These are phyloP conservation scores for Trachemys scripta DNA, from an alignment of 2,113 vertebrate species.

Conservation along the genomic window DNA sequence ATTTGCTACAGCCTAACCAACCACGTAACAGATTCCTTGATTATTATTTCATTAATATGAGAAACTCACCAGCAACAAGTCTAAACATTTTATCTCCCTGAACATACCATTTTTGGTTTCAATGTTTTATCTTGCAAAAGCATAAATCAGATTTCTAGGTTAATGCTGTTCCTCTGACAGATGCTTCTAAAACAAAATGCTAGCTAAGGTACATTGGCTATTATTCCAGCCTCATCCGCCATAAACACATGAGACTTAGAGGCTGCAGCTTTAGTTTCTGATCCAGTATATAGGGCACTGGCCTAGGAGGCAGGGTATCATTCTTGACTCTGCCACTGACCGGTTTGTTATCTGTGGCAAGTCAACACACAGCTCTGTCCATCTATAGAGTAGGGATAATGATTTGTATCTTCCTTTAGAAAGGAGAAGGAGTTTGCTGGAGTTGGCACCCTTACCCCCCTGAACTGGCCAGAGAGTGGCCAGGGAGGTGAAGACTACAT, in stretches of 20 bases:
- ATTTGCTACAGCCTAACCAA: not conserved
- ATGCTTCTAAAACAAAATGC: not conserved
- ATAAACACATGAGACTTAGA: not conserved
- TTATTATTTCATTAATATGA: not conserved
- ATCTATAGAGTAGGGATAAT: not conserved
- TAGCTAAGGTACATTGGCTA: not conserved
- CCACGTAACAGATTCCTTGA: not conserved
- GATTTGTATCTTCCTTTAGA: not conserved
- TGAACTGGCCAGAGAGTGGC: not conserved
- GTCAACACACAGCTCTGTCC: not conserved
- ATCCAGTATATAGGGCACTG: not conserved
- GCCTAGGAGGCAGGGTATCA: not conserved
- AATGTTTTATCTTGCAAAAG: rapidly evolving
- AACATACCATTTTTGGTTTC: not conserved
- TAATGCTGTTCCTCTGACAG: not conserved
- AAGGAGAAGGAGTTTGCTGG: not conserved
- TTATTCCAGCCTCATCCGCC: not conserved
- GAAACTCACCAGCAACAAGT: not conserved
- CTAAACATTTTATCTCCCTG: not conserved
- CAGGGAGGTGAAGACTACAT: not conserved
- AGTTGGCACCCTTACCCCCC: not conserved
- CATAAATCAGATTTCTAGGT: not conserved
- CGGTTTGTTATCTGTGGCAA: not conserved
- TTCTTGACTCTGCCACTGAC: not conserved
- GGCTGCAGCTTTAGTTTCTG: no score